A percentile compares a stretch with the other conserved stretches of the same genome.
Evolutionary conservation across 2,797 vertebrate species (phyloP).

Genomic region (Sphenopsis melanotis): DNA sequence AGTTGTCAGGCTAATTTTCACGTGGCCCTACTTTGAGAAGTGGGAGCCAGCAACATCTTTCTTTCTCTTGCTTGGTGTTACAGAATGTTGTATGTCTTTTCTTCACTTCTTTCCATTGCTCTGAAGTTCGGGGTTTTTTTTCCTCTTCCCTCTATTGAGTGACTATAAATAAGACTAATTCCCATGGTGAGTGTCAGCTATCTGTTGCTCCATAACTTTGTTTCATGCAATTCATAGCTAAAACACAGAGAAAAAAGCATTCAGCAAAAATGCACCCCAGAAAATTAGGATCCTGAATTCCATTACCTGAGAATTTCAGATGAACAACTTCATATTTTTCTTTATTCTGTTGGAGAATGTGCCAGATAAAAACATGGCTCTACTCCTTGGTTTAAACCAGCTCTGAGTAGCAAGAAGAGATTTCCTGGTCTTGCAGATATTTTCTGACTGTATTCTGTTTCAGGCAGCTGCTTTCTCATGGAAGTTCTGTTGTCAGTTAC

Average conservation of each 20-base stretch:
- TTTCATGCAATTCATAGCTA: background rate
- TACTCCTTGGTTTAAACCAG: background rate
- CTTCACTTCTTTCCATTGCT: background rate
- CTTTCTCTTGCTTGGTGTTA: background rate
- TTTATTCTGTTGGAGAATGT: background rate
- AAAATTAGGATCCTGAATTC: background rate
- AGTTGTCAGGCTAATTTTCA: background rate
- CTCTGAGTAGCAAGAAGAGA: background rate
- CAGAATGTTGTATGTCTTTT: background rate
- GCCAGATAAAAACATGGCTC: background rate
- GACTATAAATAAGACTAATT: background rate
- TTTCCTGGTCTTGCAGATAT: background rate
- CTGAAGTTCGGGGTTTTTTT: background rate
- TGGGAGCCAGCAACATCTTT: background rate
- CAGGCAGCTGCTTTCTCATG: background rate
- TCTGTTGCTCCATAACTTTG: background rate
- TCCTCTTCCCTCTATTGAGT: fast-evolving
- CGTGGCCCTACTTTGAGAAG: background rate
- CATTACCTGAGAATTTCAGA: background rate
- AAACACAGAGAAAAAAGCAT: background rate
- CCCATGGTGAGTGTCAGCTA: background rate
- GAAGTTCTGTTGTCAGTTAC: background rate
- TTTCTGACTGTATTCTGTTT: background rate
- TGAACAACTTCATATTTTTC: background rate
- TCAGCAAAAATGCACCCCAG: background rate